Evolutionary conservation across 1,140 invertebrate species (phyloP).

Genomic region (Anthonomus grandis): DNA sequence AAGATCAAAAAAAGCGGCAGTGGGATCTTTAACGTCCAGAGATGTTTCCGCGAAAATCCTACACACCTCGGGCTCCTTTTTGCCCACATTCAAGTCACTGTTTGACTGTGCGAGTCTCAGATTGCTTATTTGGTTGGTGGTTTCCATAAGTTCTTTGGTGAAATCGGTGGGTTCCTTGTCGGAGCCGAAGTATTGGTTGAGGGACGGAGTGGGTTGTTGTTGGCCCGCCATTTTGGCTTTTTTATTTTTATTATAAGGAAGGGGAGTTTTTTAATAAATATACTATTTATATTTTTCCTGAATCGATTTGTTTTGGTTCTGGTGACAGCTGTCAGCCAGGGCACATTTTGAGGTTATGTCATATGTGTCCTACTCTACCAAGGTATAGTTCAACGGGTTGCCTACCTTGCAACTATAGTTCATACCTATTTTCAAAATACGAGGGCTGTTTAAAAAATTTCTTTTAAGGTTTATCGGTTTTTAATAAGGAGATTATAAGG

Average conservation of each 20-base stretch:
- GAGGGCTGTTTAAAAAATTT: background rate
- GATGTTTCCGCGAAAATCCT: constrained; percentile 48
- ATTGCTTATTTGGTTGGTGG: constrained; percentile 32
- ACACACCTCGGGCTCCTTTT: constrained; percentile 51
- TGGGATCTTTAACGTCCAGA: constrained; percentile 43
- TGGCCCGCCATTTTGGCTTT: constrained; percentile 31
- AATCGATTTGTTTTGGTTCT: background rate
- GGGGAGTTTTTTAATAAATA: background rate
- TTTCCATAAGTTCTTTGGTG: constrained; percentile 31
- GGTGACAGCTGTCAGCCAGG: background rate
- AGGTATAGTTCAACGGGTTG: background rate
- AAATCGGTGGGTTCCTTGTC: constrained; percentile 30
- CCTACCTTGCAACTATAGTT: background rate
- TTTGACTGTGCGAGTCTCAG: constrained; percentile 35
- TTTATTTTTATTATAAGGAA: background rate
- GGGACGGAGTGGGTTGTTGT: constrained; percentile 33
- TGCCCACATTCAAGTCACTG: too few species aligned
- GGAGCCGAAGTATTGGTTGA: constrained; percentile 41
- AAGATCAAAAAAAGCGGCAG: constrained; percentile 47
- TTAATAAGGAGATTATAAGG: background rate
- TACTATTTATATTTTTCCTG: background rate
- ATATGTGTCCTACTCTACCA: background rate
- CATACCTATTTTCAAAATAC: background rate
- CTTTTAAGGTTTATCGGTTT: background rate
- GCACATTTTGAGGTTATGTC: background rate